Conservation (phyloP, 1,140 invertebrate genomes). For the Drosophila rhopaloa region DNA sequence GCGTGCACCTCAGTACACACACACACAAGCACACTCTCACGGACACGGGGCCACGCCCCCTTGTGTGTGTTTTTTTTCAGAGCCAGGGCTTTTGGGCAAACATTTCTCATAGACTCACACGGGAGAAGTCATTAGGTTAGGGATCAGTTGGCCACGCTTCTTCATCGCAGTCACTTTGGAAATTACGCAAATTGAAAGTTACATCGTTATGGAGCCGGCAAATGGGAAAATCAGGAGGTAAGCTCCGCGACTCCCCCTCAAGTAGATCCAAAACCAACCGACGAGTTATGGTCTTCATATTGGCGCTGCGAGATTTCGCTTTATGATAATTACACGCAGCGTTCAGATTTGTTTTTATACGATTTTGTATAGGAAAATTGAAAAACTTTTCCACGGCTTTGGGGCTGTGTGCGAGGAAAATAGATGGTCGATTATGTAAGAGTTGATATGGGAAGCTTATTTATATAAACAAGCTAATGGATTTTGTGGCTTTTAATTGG, state of each 20-base stretch:
- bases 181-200: conserved; percentile 83
- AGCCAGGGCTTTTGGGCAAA: conserved; percentile 15
- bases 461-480: conserved; percentile 52
- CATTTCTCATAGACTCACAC: conserved; percentile 61
- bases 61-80: not conserved
- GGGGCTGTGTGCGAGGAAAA: conserved; percentile 30
- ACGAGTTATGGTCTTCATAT: conserved; percentile 71
- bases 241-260: not conserved
- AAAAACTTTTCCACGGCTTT: conserved; percentile 60
- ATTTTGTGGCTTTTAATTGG: conserved; percentile 43
- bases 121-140: conserved; percentile 75
- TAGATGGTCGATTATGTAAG: conserved; percentile 72
- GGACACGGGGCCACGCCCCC: conserved; percentile 45
- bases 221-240: conserved; percentile 28
- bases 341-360: conserved; percentile 64
- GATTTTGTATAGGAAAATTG: conserved; percentile 65
- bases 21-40: conserved; percentile 6
- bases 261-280: conserved; percentile 9
- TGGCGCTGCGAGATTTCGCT: conserved; percentile 71
- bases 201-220: conserved; percentile 57
- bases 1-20: conserved; percentile 67
- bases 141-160: conserved; percentile 69
- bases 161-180: conserved; percentile 61
- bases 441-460: conserved; percentile 40
- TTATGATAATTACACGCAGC: conserved; percentile 79